Base-by-base conservation (phyloP, 2,113 vertebrate genomes). In the Furnarius figulus region DNA sequence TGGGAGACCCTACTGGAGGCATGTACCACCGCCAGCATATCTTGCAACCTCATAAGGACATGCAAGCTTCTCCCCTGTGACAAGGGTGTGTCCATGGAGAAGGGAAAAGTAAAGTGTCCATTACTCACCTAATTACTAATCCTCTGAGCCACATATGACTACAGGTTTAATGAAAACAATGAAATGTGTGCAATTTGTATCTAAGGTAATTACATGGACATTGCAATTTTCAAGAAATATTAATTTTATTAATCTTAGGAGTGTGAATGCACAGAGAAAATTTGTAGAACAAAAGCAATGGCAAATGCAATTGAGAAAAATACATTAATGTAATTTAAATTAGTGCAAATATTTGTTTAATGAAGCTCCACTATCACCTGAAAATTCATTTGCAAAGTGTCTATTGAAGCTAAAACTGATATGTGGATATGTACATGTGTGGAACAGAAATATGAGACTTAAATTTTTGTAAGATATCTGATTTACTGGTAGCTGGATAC, bases 51-150 rank as follows among this genome's bases (percentile, higher is more conserved):
- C 40, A 12, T 40, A 40, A 40, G 40, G 40, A 5, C 40, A 40
- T 13, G 14, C 40, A 40, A 40, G 40, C 9, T 40, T 40, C 40
- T 40, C 40, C 40, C 40, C 40, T 13, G 40, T 13, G 14, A 40
- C 9, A 40, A 40, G 40, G 40, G 14, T 40, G 11, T 40, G 40
- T 40, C 40, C 40, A 40, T 40, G 40, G 40, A 40, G 40, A 40
- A 40, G 40, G 28, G 22, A 81, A 77, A 94, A 80, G 33, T 65
- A 65, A 58, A 73, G 55, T 81, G 49, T 55, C 46, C 24, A 44
- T 92, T 91, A 88, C 77, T 72, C 65, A 59, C 55, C 55, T 90
- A 46, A 80, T 94, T 95, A 65, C 72, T 92, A 55, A 88, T 92
- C 35, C 63, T 88, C 75, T 30, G 61, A 91, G 83, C 39, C 35